Evolutionary conservation across 2,797 vertebrate species (phyloP), one percentile per base, ranked within the genome.

Genomic region (Intellagama lesueurii): DNA sequence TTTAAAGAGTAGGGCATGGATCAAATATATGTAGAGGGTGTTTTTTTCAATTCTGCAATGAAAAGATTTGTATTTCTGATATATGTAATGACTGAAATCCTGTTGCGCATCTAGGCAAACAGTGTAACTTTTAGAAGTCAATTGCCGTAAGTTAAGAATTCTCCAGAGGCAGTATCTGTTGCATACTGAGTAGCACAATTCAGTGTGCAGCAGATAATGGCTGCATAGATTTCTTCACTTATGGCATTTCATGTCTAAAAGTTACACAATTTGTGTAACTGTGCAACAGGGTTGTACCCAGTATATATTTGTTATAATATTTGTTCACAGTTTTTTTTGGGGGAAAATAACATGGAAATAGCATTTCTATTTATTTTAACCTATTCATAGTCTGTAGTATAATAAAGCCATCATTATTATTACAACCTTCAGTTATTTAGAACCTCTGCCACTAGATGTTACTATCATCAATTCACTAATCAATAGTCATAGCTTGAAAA

Each of bases 21-120:
- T 78, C 85, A 89, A 92, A 80, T 80, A 3, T 52, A 76, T 32
- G 60, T 47, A 88, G 88, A n/a, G 2, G 19, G 7, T 40, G 82
- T 16, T 32, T 91, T 88, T 77, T 87, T 1, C 78, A 52, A 66
- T 91, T 52, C 44, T 90, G 91, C 35, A 90, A 91, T 66, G 19
- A 56, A 86, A 90, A 88, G 86, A 22, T 60, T 87, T 86, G 73
- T 28, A 85, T 32, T 87, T 90, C 32, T 81, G 78, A 66, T 9
- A 66, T 85, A 66, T 9, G 56, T 85, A 56, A 64, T 24, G 60
- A 14, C 60, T 64, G 60, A 64, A 64, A 64, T 64, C 60, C 60
- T 64, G 60, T 64, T 64, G 60, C 5, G 19, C 60, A 64, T 5
- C 60, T 64, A 64, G 16, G 16, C 19, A 64, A 64, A 64, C 60